Evolutionary conservation across 2,888 invertebrate species (phyloP).

Genomic region (Agonopterix heracliana): DNA sequence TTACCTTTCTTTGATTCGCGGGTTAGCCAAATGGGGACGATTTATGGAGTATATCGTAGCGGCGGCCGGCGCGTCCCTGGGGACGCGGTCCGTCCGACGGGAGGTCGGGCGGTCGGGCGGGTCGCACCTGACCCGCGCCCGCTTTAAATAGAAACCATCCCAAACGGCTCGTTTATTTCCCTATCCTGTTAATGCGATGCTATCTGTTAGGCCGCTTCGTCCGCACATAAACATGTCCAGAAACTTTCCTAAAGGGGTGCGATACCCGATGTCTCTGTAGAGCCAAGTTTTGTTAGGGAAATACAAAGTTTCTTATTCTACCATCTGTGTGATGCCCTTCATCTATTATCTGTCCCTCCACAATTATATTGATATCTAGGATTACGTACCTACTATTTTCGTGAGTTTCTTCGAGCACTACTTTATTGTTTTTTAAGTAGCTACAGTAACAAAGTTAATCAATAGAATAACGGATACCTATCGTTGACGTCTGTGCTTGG

Average conservation of each 20-base stretch:
- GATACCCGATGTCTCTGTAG: no score
- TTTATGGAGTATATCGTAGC: conserved; percentile 52
- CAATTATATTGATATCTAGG: no score
- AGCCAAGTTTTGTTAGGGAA: no score
- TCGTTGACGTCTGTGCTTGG: no score
- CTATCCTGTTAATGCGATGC: conserved; percentile 56
- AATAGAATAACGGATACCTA: no score
- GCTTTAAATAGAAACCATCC: conserved; percentile 40
- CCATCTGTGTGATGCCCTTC: background rate
- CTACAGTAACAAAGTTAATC: no score
- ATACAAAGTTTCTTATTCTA: background rate
- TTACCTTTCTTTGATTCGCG: conserved; percentile 71
- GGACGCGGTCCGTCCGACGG: conserved; percentile 20
- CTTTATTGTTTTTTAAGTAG: no score
- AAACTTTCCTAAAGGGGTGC: no score
- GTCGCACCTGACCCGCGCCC: conserved; percentile 27
- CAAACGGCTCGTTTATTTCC: conserved; percentile 46
- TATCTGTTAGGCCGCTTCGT: conserved; percentile 52
- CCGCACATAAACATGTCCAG: background rate
- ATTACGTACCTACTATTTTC: no score
- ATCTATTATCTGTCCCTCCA: no score
- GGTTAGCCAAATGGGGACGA: conserved; percentile 69
- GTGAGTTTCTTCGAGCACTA: no score
- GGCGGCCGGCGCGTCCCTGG: conserved; percentile 19
- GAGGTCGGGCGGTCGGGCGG: conserved; percentile 44